Percentiles rank a stretch among this genome's conserved stretches.
These are phyloP conservation scores for Aelia acuminata DNA, from an alignment of 2,888 invertebrate genomes.

Conservation along the genomic window DNA sequence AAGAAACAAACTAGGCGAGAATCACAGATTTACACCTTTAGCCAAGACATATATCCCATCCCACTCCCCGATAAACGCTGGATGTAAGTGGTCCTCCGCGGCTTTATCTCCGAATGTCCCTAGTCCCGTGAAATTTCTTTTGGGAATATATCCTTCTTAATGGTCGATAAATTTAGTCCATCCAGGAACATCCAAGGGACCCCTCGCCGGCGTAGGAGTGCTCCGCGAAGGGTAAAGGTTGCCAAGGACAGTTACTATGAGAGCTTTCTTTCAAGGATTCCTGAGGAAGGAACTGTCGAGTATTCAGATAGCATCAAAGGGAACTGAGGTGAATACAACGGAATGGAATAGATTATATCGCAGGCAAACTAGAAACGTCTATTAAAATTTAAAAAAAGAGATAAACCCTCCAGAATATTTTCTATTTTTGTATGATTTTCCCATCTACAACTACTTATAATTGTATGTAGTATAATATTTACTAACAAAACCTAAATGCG, in stretches of 20 bases:
- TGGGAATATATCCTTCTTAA: slow-evolving; percentile 47
- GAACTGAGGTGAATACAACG: neutral
- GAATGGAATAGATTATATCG: neutral
- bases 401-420: too few species aligned
- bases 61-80: slow-evolving; percentile 42
- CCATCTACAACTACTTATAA: too few species aligned
- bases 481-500: too few species aligned
- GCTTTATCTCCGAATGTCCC: slow-evolving; percentile 45
- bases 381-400: neutral
- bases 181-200: slow-evolving; percentile 24
- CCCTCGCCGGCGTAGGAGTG: neutral
- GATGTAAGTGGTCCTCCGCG: slow-evolving; percentile 16
- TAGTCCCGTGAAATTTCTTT: slow-evolving; percentile 41
- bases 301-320: neutral
- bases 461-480: too few species aligned
- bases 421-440: too few species aligned
- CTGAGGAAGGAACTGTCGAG: neutral
- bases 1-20: slow-evolving; percentile 12
- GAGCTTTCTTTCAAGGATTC: slow-evolving; percentile 1
- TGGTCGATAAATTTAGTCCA: slow-evolving; percentile 52
- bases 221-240: slow-evolving; percentile 10
- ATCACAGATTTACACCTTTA: slow-evolving; percentile 33
- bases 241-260: neutral
- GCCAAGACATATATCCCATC: slow-evolving; percentile 34
- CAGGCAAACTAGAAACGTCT: neutral